These are phyloP conservation scores for Dicyrtoma fusca DNA, from an alignment of 2,888 invertebrate species.

Conservation along the genomic window DNA sequence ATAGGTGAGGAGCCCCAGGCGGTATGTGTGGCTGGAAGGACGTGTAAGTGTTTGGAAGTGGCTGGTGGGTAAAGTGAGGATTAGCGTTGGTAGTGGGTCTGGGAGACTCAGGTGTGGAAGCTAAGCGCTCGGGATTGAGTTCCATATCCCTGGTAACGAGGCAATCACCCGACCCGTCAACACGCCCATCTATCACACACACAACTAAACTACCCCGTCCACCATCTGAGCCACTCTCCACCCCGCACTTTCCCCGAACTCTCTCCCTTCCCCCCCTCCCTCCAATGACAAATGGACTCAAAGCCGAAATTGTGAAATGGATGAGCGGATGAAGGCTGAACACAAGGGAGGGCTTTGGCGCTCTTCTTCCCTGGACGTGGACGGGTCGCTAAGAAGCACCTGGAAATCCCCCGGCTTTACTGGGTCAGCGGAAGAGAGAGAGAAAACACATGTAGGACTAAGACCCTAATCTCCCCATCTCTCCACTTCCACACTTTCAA, in stretches of 20 bases:
- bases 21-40: too few relatives aligned
- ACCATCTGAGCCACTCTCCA: slow-evolving; percentile 16
- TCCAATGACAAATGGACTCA: slow-evolving; percentile 57
- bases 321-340: slow-evolving; percentile 56
- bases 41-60: neutral
- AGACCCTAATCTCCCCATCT: neutral
- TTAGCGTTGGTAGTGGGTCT: slow-evolving; percentile 9
- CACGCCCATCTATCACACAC: slow-evolving; percentile 57
- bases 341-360: slow-evolving; percentile 57
- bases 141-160: slow-evolving; percentile 58
- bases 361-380: slow-evolving; percentile 55
- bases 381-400: slow-evolving; percentile 57
- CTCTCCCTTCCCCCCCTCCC: slow-evolving; percentile 29
- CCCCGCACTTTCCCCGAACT: slow-evolving; percentile 31
- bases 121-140: slow-evolving; percentile 57
- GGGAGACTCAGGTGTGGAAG: slow-evolving; percentile 55
- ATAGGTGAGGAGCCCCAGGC: too few relatives aligned
- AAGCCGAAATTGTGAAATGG: too few relatives aligned
- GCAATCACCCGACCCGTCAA: slow-evolving; percentile 58
- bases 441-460: neutral
- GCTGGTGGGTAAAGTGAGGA: slow-evolving; percentile 18
- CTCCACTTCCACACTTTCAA: neutral
- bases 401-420: slow-evolving; percentile 57
- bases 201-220: slow-evolving; percentile 46
- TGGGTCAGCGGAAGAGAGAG: slow-evolving; percentile 52